Conservation (phyloP, 37 sponge, comb jelly and placozoan genomes). For the Bolinopsis microptera region DNA sequence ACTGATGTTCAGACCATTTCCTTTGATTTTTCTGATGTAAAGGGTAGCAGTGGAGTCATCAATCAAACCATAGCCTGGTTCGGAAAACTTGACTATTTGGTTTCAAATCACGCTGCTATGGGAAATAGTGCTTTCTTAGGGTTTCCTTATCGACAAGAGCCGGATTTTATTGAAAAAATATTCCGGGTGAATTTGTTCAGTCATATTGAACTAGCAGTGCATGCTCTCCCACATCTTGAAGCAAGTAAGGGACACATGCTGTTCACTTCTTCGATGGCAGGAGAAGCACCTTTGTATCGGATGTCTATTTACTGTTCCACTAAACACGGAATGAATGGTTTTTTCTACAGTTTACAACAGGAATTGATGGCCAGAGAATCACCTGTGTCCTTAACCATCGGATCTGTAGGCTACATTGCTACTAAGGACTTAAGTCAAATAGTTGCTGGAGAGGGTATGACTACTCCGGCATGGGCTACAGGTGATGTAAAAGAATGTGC, state of each 20-base stretch:
- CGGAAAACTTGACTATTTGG: conserved; percentile 28
- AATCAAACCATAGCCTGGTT: conserved; percentile 1
- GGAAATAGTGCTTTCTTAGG: neutral
- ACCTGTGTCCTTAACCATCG: neutral
- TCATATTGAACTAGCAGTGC: neutral
- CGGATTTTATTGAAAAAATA: neutral
- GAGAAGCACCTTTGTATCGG: neutral
- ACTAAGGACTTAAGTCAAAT: neutral
- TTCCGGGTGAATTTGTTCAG: neutral
- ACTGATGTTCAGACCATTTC: neutral
- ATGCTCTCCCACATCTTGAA: neutral
- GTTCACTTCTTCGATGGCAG: conserved; percentile 39
- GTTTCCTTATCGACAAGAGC: neutral
- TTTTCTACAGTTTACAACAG: conserved; percentile 40
- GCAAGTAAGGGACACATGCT: neutral
- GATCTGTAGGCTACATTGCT: neutral
- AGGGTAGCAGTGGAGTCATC: neutral
- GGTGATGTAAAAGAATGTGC: conserved; percentile 31
- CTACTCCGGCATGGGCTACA: neutral
- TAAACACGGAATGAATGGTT: conserved; percentile 22
- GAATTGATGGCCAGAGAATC: conserved; percentile 6
- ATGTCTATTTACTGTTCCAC: neutral
- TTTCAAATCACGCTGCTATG: conserved; percentile 35
- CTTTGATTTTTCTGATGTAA: conserved; percentile 17
- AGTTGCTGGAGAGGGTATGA: neutral